phyloP scores from a whole-genome alignment of 1,140 invertebrate genomes.

The Portunus trituberculatus region DNA sequence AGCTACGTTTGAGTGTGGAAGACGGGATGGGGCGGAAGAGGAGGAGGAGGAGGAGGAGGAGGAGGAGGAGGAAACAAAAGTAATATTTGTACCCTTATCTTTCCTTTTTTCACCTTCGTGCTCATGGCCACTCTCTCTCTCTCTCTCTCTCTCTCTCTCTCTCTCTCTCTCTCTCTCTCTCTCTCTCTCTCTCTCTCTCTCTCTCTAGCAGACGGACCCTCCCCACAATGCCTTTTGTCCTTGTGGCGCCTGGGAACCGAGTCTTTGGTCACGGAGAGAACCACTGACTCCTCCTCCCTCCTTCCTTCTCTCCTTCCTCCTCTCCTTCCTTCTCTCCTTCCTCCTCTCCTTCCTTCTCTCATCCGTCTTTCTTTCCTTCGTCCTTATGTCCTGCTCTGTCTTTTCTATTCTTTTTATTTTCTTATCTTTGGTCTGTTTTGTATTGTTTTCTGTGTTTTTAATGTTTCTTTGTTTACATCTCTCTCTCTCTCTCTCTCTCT shows the following conservation, averaged over 20 bases:
- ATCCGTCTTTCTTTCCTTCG: background rate
- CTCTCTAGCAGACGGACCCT: background rate
- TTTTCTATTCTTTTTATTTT: no score
- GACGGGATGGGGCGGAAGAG: background rate
- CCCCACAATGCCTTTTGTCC: constrained; percentile 47
- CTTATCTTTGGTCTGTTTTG: no score
- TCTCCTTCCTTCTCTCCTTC: background rate
- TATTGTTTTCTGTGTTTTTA: no score
- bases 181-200: no score
- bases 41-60: background rate
- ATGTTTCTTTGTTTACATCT: no score
- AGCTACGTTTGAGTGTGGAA: no score
- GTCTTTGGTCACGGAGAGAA: background rate
- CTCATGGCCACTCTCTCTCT: background rate
- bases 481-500: no score
- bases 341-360: background rate
- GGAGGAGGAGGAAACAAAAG: background rate
- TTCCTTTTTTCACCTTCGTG: no score
- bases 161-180: no score
- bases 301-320: background rate
- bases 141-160: no score
- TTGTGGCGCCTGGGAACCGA: background rate
- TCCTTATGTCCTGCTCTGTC: background rate
- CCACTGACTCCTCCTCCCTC: background rate
- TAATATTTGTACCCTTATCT: no score